Evolutionary conservation across 1,140 invertebrate species (phyloP), one percentile per base, ranked within the genome.

Genomic region (Vanessa atalanta): DNA sequence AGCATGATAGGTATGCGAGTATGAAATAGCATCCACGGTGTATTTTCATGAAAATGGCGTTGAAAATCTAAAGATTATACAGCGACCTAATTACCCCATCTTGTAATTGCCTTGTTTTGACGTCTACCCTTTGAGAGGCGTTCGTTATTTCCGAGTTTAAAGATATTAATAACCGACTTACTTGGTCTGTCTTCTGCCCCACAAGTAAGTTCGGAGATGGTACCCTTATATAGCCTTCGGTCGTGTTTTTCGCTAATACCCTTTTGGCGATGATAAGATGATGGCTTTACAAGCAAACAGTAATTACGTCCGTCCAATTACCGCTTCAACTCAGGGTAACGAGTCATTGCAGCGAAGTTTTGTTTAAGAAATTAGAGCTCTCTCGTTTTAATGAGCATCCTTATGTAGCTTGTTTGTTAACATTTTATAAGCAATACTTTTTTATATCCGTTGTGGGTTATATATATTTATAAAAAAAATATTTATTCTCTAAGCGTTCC

Each of bases 31-130:
- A 67, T 65, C 72, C 65, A 68, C 63, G 72, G 20, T 61, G 16
- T 65, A 60, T 67, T 70, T 70, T 26, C 64, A 23, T 67, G 72
- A 70, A 77, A 77, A 73, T 71, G 63, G 47, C 68, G 67, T 43
- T 77, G 67, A 65, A 74, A 74, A 70, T 74, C 48, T 70, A 65
- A 63, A 70, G 73, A 75, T 77, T 74, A 88, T 81, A 75, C 81
- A 80, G 82, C 87, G 85, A 89, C 82, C 81, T 90, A 90, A 91
- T 92, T 91, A 92, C 82, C 81, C 81, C 82, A 85, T 87, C 83
- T 86, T 80, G 82, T 90, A 92, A 92, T 91, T 90, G 87, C 84
- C 83, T 87, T 90, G 88, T 92, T 92, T 90, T 91, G 88, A 92
- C 83, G 89, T 90, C 81, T 87, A 90, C 86, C 85, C 88, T 90